These are phyloP conservation scores for Halocynthia roretzi DNA, from an alignment of 23 tunicate species.

Conservation along the genomic window DNA sequence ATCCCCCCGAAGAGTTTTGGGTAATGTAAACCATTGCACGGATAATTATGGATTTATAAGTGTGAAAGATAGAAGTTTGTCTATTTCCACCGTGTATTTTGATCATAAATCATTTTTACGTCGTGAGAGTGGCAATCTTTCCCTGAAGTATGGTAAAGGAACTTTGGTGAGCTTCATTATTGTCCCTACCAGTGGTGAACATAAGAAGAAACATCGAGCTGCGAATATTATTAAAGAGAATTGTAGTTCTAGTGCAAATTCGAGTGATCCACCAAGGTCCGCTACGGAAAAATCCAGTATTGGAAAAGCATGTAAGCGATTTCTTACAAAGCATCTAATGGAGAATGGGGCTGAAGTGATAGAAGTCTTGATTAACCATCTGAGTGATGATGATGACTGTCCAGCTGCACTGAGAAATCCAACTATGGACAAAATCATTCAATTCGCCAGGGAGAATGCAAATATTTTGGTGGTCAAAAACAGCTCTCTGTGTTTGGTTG, in stretches of 20 bases:
- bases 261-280: too few relatives aligned
- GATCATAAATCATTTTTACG: too few relatives aligned
- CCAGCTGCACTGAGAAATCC: constrained; percentile 5
- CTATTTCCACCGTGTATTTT: too few relatives aligned
- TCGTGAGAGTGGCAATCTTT: too few relatives aligned
- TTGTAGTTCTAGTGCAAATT: background rate
- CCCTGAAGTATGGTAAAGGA: too few relatives aligned
- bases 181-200: constrained; percentile 7
- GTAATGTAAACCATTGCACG: too few relatives aligned
- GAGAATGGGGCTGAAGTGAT: constrained; percentile 5
- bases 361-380: background rate
- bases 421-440: background rate
- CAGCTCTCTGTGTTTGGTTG: constrained; percentile 1
- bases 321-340: background rate
- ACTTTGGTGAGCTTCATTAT: background rate
- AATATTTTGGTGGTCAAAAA: constrained; percentile 8
- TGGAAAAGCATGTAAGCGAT: constrained; percentile 1
- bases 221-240: background rate
- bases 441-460: background rate
- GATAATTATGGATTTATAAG: too few relatives aligned
- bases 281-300: too few relatives aligned
- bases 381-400: constrained; percentile 9
- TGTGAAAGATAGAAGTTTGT: too few relatives aligned
- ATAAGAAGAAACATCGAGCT: constrained; percentile 11
- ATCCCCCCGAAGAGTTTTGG: too few relatives aligned